Conservation (phyloP, 2,113 vertebrate species). For the Gasterosteus aculeatus region DNA sequence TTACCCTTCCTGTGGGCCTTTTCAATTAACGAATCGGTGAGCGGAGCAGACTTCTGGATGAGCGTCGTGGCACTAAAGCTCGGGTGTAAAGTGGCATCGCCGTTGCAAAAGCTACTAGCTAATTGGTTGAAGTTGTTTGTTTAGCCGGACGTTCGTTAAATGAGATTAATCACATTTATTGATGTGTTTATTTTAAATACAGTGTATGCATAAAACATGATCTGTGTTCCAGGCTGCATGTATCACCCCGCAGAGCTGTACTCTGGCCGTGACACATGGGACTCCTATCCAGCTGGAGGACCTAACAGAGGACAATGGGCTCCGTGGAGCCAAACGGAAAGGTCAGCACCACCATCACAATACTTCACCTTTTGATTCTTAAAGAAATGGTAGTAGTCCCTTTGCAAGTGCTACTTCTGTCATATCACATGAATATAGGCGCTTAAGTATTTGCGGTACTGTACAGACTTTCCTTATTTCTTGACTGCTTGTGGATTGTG, state of each 20-base stretch:
- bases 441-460: background rate
- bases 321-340: conserved; percentile 85
- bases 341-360: conserved; percentile 70
- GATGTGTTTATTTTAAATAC: background rate
- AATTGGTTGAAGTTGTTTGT: background rate
- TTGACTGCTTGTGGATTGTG: background rate
- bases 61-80: background rate
- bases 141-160: background rate
- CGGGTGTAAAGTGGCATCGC: background rate
- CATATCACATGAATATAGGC: background rate
- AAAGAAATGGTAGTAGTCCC: conserved; percentile 3
- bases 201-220: background rate
- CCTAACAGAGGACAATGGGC: conserved; percentile 87
- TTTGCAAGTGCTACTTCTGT: background rate
- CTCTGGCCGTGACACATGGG: conserved; percentile 88
- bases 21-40: background rate
- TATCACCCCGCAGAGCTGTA: conserved; percentile 90
- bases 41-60: background rate
- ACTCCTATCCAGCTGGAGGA: conserved; percentile 86
- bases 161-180: background rate
- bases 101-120: background rate
- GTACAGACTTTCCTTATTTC: background rate
- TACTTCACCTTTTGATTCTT: background rate
- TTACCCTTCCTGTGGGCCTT: background rate
- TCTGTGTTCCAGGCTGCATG: conserved; percentile 87